These are phyloP conservation scores for Leucoraja ocellata DNA, from an alignment of 2,797 vertebrate genomes.

Conservation along the genomic window DNA sequence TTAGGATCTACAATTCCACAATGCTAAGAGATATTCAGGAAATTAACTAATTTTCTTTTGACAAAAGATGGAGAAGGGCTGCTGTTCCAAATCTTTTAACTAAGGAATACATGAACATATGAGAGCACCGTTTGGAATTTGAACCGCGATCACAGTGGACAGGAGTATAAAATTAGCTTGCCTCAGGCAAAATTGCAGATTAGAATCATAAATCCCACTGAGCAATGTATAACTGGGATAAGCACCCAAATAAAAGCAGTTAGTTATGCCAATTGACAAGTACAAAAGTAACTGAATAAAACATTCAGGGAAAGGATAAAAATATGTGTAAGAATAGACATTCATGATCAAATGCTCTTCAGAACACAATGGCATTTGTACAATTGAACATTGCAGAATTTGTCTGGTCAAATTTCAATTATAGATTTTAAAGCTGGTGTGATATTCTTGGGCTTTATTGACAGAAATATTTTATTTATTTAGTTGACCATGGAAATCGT, in stretches of 20 bases:
- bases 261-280: background rate
- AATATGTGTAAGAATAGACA: background rate
- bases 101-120: background rate
- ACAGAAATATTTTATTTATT: background rate
- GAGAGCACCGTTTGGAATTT: background rate
- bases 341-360: background rate
- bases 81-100: slow-evolving; percentile 1
- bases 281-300: background rate
- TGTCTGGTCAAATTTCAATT: background rate
- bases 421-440: background rate
- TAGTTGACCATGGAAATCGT: background rate
- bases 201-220: slow-evolving; percentile 12
- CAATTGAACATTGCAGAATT: background rate
- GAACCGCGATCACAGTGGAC: background rate
- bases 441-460: background rate
- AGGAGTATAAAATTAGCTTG: background rate
- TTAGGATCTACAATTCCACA: background rate
- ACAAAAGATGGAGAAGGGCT: background rate
- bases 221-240: background rate
- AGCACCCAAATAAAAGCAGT: background rate
- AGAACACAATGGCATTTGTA: background rate
- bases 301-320: background rate
- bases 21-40: background rate
- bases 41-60: background rate
- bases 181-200: background rate